Evolutionary conservation across 2,113 vertebrate genomes (phyloP), one percentile per base, ranked within the genome.

Genomic region (Megaptera novaeangliae): DNA sequence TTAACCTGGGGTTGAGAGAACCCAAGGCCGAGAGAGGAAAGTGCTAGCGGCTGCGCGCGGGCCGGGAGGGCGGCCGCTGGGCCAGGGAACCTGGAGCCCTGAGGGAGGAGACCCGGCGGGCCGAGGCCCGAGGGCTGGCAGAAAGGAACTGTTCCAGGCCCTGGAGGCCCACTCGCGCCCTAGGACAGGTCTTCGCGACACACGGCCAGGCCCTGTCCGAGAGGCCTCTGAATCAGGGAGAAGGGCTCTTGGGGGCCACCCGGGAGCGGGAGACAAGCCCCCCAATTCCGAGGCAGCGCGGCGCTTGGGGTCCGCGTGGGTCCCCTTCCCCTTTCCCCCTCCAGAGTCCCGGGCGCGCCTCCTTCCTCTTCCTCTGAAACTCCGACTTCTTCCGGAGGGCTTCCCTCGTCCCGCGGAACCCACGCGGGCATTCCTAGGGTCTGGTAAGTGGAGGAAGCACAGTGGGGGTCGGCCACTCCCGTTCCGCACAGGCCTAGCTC

Each of bases 401-500:
- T 72, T n/a, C 25, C 49, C 36, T 21, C 0, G 10, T 46, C 52
- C 21, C 5, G 8, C 39, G 6, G 49, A n/a, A 31, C 12, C 34
- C 41, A 5, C 15, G 64, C 21, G n/a, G 61, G 69, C 44, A 8
- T 46, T 34, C 44, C n/a, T 3, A 7, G 64, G 49, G 83, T 57
- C 46, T 11, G 34, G 81, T 2, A 20, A 46, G 5, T 14, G 75
- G 44, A 29, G 77, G 71, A 84, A 71, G 59, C 34, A 3, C 18
- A 13, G 44, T 14, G 6, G 2, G 8, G 39, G 27, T 34, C 21
- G 1, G 17, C 57, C 77, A 0, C 64, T n/a, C 15, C 1, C 0
- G 83, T 46, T 39, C 78, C 0, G 0, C 66, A 12, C 59, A 23
- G 41, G 80, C 84, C 74, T 77, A 20, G 44, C 41, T 27, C 57